A percentile compares a stretch with the other conserved stretches of the same genome.
phyloP scores from a whole-genome alignment of 2,113 vertebrate species.

The Poeciliopsis prolifica region DNA sequence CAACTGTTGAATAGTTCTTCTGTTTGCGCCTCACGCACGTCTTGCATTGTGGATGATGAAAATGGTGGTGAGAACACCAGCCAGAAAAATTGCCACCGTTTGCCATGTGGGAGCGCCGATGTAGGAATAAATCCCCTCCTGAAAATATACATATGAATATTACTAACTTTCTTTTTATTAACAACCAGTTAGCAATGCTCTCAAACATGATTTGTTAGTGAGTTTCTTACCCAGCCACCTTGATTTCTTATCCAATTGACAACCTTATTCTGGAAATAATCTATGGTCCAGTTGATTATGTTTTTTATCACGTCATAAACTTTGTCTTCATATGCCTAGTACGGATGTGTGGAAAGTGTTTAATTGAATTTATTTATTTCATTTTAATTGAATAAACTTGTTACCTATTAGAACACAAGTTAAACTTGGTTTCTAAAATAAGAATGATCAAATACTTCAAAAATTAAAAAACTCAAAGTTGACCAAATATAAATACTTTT shows the following conservation, averaged over 20 bases:
- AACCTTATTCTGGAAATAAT: conserved; percentile 86
- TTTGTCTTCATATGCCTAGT: conserved; percentile 84
- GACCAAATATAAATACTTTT: not conserved
- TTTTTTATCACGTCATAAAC: conserved; percentile 86
- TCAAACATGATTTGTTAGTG: not conserved
- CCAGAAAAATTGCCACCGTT: conserved; percentile 84
- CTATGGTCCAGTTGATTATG: conserved; percentile 88
- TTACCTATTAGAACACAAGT: not conserved
- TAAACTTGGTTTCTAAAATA: not conserved
- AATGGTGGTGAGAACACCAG: conserved; percentile 86
- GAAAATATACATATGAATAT: conserved; percentile 1
- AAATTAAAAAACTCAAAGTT: too few species aligned
- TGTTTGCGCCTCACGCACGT: conserved; percentile 13
- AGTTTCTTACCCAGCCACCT: conserved; percentile 89
- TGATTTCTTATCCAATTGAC: conserved; percentile 91
- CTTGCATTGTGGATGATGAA: conserved; percentile 86
- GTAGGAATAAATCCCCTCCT: conserved; percentile 89
- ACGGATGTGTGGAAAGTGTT: not conserved
- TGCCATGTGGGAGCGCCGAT: conserved; percentile 93
- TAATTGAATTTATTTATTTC: not conserved
- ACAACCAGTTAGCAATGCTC: too few species aligned
- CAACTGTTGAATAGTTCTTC: conserved; percentile 5
- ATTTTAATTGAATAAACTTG: not conserved
- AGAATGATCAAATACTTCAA: not conserved
- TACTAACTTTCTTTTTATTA: not conserved